Percentiles rank a stretch among this genome's conserved stretches.
Evolutionary conservation across 2,888 invertebrate species (phyloP).

Genomic region (Athalia rosae): DNA sequence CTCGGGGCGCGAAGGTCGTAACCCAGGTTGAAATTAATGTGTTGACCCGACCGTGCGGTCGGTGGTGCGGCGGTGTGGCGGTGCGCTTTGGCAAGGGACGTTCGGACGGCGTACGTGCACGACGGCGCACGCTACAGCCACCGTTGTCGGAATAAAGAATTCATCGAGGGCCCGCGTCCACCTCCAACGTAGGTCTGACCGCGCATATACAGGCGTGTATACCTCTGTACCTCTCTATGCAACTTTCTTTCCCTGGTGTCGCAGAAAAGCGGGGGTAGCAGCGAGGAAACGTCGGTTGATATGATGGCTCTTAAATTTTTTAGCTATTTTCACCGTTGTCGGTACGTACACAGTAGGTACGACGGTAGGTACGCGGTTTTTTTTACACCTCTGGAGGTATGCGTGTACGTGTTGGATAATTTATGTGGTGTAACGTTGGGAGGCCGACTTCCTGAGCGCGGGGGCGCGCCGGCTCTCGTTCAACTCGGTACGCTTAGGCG

Average conservation of each 20-base stretch:
- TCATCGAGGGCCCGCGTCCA: constrained; percentile 16
- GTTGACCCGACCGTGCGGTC: constrained; percentile 8
- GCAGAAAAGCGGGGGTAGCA: too few species aligned
- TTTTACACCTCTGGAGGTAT: too few species aligned
- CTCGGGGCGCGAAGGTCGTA: not conserved
- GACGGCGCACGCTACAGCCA: not conserved
- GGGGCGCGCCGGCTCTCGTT: not conserved
- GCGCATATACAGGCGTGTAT: too few species aligned
- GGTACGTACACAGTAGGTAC: not conserved
- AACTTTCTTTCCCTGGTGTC: not conserved
- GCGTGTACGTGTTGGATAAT: constrained; percentile 18
- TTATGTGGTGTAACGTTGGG: constrained; percentile 12
- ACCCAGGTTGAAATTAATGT: constrained; percentile 24
- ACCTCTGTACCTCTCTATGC: too few species aligned
- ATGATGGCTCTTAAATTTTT: constrained; percentile 44
- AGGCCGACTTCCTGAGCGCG: constrained; percentile 27
- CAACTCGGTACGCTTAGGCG: not conserved
- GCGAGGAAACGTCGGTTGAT: constrained; percentile 3
- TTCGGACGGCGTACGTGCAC: not conserved
- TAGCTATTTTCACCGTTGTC: not conserved
- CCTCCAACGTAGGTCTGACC: constrained; percentile 3
- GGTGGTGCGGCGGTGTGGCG: not conserved
- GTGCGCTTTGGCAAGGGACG: not conserved
- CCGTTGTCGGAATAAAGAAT: constrained; percentile 30
- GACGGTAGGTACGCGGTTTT: too few species aligned